phyloP scores from a whole-genome alignment of 2,888 invertebrate genomes.

The Agrochola litura region DNA sequence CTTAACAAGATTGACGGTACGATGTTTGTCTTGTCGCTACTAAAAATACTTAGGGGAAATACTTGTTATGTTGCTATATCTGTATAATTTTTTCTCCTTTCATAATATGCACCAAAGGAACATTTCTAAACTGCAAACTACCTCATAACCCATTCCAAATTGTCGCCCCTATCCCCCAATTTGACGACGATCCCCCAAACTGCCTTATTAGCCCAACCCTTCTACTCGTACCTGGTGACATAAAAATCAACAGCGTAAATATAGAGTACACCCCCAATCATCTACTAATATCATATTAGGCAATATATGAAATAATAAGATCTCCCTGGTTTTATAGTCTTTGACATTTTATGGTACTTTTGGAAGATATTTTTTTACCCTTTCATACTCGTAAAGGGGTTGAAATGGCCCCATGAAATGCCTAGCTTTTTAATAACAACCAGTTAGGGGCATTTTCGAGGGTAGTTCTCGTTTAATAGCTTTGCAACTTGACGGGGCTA shows the following conservation, averaged over 20 bases:
- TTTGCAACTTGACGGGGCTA: conserved; percentile 30
- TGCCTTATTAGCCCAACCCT: conserved; percentile 55
- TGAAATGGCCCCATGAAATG: conserved; percentile 67
- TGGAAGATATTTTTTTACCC: conserved; percentile 62
- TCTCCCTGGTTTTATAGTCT: conserved; percentile 64
- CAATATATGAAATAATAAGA: conserved; percentile 61
- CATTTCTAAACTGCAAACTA: neutral
- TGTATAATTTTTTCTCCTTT: too few species aligned
- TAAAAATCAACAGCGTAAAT: conserved; percentile 71
- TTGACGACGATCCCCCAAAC: conserved; percentile 31
- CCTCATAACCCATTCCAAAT: conserved; percentile 3
- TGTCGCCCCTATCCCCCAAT: conserved; percentile 6
- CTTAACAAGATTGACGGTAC: neutral
- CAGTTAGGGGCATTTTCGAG: conserved; percentile 54
- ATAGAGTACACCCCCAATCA: conserved; percentile 60
- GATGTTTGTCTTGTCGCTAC: too few species aligned
- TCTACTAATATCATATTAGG: conserved; percentile 35
- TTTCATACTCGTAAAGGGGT: conserved; percentile 63
- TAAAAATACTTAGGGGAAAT: neutral
- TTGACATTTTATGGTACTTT: conserved; percentile 62
- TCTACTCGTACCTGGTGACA: conserved; percentile 64
- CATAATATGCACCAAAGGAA: neutral
- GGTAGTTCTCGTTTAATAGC: conserved; percentile 57
- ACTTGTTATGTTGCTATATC: neutral
- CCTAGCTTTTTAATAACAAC: conserved; percentile 68